A percentile compares a stretch with the other conserved stretches of the same genome.
Conservation (phyloP, 2,113 vertebrate genomes). For the Hystrix brachyura region DNA sequence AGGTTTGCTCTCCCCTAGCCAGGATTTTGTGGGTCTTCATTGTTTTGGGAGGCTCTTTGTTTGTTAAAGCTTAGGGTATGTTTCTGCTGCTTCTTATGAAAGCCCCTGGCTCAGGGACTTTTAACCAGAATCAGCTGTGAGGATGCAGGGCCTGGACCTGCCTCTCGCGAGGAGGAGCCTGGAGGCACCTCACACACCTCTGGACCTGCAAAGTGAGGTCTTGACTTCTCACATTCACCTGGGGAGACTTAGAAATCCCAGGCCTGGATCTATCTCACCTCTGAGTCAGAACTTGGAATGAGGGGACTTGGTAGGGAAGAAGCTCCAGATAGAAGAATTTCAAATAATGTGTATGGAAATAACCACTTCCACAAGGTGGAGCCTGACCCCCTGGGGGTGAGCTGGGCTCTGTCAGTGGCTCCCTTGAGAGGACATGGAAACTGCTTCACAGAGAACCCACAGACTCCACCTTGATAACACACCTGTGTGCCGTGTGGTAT, state of each 20-base stretch:
- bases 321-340: not conserved
- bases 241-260: not conserved
- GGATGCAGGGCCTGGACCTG: too few relatives aligned
- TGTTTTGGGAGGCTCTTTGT: not conserved
- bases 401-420: rapidly evolving
- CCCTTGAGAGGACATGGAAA: not conserved
- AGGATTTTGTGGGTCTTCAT: rapidly evolving
- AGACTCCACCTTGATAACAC: not conserved
- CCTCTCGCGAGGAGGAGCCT: not conserved
- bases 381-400: too few relatives aligned
- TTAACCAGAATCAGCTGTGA: rapidly evolving
- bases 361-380: rapidly evolving
- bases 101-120: too few relatives aligned
- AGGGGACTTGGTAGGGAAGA: not conserved
- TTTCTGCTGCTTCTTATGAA: not conserved
- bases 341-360: not conserved
- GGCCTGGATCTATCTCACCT: rapidly evolving
- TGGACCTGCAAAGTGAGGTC: rapidly evolving
- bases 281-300: not conserved
- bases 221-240: rapidly evolving
- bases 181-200: rapidly evolving
- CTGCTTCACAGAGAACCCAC: not conserved
- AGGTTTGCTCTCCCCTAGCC: not conserved
- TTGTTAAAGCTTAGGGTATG: not conserved
- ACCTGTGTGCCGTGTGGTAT: not conserved